These are phyloP conservation scores for Carassius carassius DNA, from an alignment of 2,113 vertebrate species.

Conservation along the genomic window DNA sequence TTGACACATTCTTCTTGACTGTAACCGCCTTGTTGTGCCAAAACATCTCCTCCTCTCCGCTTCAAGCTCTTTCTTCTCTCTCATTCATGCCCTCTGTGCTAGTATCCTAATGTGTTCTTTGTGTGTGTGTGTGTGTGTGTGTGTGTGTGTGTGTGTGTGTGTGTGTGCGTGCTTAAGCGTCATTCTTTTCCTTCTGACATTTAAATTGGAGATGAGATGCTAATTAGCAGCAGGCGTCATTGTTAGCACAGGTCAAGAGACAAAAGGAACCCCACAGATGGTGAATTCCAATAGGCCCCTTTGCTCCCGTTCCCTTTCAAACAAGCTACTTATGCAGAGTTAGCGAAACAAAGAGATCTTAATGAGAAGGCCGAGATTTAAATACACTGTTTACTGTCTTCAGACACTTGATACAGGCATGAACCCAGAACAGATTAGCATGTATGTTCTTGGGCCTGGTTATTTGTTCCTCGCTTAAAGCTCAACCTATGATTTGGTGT, in stretches of 20 bases:
- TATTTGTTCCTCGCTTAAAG: neutral
- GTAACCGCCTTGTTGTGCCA: constrained; percentile 27
- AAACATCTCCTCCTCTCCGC: constrained; percentile 32
- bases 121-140: constrained; percentile 44
- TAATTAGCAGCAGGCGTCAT: constrained; percentile 64
- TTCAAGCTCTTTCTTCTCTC: constrained; percentile 29
- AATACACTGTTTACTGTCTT: constrained; percentile 12
- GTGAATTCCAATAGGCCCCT: constrained; percentile 56
- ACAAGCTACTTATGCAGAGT: constrained; percentile 50
- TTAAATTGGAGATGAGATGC: constrained; percentile 67
- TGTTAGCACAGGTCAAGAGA: constrained; percentile 60
- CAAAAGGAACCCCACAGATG: constrained; percentile 56
- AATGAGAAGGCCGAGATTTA: constrained; percentile 51
- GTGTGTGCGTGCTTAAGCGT: constrained; percentile 37
- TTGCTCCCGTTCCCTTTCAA: constrained; percentile 41
- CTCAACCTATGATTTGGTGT: neutral
- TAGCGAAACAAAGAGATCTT: constrained; percentile 50
- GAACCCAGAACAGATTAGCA: neutral
- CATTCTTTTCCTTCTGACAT: constrained; percentile 55
- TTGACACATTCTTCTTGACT: constrained; percentile 44
- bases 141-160: constrained; percentile 35
- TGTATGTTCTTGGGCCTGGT: neutral
- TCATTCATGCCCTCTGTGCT: constrained; percentile 55
- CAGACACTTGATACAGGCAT: constrained; percentile 7
- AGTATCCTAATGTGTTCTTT: constrained; percentile 43